Base-by-base conservation (phyloP, 1,140 invertebrate species). In the Acromyrmex echinatior region DNA sequence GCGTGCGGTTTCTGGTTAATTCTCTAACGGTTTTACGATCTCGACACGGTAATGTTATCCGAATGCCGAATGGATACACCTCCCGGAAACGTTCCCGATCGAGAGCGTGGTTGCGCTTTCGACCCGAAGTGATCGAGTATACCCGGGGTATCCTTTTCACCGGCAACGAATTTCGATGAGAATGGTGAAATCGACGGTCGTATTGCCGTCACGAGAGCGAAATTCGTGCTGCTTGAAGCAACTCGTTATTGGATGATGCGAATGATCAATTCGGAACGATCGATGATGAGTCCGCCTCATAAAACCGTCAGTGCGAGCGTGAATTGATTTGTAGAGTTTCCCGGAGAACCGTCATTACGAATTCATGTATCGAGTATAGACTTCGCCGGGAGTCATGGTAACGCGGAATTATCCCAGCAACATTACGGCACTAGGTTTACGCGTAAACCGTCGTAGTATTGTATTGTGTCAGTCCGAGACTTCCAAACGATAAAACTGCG, bases 401-500 rank as follows among this genome's bases (percentile, higher is more conserved):
- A 60, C n/a, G 53, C 77, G 74, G 58, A 89, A 88, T 88, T 70
- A 86, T 86, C 45, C 62, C 70, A 53, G 53, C 31, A 66, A 58
- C 71, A 78, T 79, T 60, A 77, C 87, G 53, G 71, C 65, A 63
- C 60, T 25, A 58, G 51, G 86, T 88, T 88, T 79, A 79, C 88
- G 25, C 81, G n/a, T 82, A 70, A 73, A 62, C 51, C 87, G 53
- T 65, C 58, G 66, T 73, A 18, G 65, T 58, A 56, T 70, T 12
- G 65, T 66, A 56, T 70, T 78, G 88, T 85, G 74, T 71, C 71
- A 78, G 73, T 62, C 56, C 31, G 63, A 45, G 79, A 51, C 87
- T 79, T 56, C 25, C 60, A 31, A 28, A 80, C 88, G 76, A 88
- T 89, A 89, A 89, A 89, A 68, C 12, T 62, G 65, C 51, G 81